phyloP scores from a whole-genome alignment of 2,797 vertebrate genomes.

The Acanthurus tractus region DNA sequence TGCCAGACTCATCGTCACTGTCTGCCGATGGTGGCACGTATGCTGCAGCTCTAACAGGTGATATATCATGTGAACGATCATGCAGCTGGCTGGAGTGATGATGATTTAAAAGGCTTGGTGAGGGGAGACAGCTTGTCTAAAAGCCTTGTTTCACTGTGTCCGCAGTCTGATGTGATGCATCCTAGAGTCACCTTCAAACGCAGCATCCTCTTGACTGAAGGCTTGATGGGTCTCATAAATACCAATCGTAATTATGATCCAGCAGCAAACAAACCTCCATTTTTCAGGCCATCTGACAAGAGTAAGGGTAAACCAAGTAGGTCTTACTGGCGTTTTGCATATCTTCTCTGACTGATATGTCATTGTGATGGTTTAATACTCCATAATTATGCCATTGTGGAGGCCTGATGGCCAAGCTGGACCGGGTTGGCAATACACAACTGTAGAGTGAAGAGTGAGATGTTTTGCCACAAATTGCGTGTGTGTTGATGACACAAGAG shows the following conservation, averaged over 20 bases:
- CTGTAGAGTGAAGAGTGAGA: slow-evolving; percentile 59
- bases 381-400: slow-evolving; percentile 80
- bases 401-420: slow-evolving; percentile 72
- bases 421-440: slow-evolving; percentile 31
- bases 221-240: slow-evolving; percentile 85
- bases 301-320: slow-evolving; percentile 76
- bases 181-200: slow-evolving; percentile 85
- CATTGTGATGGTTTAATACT: slow-evolving; percentile 83
- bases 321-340: slow-evolving; percentile 72
- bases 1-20: slow-evolving; percentile 74
- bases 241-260: slow-evolving; percentile 83
- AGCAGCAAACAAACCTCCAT: slow-evolving; percentile 75
- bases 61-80: slow-evolving; percentile 79
- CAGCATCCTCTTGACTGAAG: slow-evolving; percentile 76
- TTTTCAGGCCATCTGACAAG: slow-evolving; percentile 75
- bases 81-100: slow-evolving; percentile 77
- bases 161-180: slow-evolving; percentile 69
- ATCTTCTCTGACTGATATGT: slow-evolving; percentile 79
- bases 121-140: slow-evolving; percentile 81
- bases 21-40: slow-evolving; percentile 51
- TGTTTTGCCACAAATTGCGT: slow-evolving; percentile 65
- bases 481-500: slow-evolving; percentile 68
- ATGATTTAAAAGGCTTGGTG: slow-evolving; percentile 85
- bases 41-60: slow-evolving; percentile 71
- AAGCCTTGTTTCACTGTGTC: slow-evolving; percentile 80